A percentile compares a stretch with the other conserved stretches of the same genome.
Conservation (phyloP, 2,113 vertebrate species). For the Stigmatopora nigra region DNA sequence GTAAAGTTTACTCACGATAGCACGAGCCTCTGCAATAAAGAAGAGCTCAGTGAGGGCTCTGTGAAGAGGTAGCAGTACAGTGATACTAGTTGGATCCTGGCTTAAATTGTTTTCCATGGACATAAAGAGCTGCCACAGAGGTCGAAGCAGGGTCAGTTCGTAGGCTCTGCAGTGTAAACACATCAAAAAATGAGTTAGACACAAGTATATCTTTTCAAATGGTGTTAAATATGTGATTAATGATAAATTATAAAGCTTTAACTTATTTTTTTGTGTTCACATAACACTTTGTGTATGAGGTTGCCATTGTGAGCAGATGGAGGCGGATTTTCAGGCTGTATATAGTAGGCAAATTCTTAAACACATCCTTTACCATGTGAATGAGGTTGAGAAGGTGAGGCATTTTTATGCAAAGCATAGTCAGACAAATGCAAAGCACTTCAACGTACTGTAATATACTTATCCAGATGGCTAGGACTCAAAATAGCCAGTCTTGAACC, state of each 20-base stretch:
- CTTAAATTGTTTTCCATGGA: conserved; percentile 81
- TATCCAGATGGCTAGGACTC: background rate
- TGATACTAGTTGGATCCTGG: conserved; percentile 77
- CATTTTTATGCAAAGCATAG: conserved; percentile 57
- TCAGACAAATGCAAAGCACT: background rate
- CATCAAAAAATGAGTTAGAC: background rate
- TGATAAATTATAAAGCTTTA: too few species aligned
- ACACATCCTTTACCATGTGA: conserved; percentile 47
- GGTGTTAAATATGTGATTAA: too few species aligned
- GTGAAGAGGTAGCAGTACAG: conserved; percentile 87
- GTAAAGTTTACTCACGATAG: conserved; percentile 72
- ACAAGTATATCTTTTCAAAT: background rate
- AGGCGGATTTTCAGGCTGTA: conserved; percentile 14
- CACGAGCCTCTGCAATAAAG: conserved; percentile 85
- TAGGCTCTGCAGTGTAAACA: conserved; percentile 72
- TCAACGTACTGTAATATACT: background rate
- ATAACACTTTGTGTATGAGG: background rate
- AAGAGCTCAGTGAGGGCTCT: conserved; percentile 93
- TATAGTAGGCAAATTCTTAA: conserved; percentile 56
- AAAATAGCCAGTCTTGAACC: background rate
- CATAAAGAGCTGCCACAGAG: conserved; percentile 90
- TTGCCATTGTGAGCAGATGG: conserved; percentile 23
- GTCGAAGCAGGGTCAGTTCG: conserved; percentile 83
- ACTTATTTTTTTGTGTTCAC: too few species aligned
- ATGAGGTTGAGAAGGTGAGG: conserved; percentile 31